These are phyloP conservation scores for Drosophila aldrichi DNA, from an alignment of 2,888 invertebrate genomes.

Conservation along the genomic window DNA sequence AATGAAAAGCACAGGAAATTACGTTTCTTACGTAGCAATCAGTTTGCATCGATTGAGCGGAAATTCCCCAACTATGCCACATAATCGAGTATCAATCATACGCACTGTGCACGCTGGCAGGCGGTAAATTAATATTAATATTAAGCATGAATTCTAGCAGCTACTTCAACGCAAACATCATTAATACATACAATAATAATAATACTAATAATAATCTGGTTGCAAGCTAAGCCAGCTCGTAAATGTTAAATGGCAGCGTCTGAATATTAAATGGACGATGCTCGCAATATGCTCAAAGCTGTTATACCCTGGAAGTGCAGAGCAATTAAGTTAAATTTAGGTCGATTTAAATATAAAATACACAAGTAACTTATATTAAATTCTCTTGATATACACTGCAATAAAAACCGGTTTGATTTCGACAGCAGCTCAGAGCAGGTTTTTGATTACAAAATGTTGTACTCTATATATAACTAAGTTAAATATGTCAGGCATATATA, in stretches of 20 bases:
- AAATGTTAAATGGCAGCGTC: constrained; percentile 44
- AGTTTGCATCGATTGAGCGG: constrained; percentile 17
- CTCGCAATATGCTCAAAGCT: background rate
- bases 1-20: constrained; percentile 40
- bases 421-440: background rate
- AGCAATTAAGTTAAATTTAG: background rate
- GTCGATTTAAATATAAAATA: background rate
- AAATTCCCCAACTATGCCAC: constrained; percentile 25
- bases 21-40: constrained; percentile 5
- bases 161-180: constrained; percentile 34
- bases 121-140: constrained; percentile 44
- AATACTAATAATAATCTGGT: constrained; percentile 40
- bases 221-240: constrained; percentile 41
- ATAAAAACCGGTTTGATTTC: background rate
- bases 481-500: background rate
- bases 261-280: constrained; percentile 39
- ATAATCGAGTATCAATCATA: constrained; percentile 60
- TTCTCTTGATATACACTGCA: background rate
- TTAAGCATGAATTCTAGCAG: constrained; percentile 29
- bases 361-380: background rate
- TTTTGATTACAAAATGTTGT: background rate
- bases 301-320: constrained; percentile 26
- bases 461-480: background rate
- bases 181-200: constrained; percentile 49
- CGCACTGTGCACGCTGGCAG: constrained; percentile 37